Percentiles rank a stretch among this genome's conserved stretches.
These are phyloP conservation scores for Drosophila antonietae DNA, from an alignment of 2,888 invertebrate genomes.

Conservation along the genomic window DNA sequence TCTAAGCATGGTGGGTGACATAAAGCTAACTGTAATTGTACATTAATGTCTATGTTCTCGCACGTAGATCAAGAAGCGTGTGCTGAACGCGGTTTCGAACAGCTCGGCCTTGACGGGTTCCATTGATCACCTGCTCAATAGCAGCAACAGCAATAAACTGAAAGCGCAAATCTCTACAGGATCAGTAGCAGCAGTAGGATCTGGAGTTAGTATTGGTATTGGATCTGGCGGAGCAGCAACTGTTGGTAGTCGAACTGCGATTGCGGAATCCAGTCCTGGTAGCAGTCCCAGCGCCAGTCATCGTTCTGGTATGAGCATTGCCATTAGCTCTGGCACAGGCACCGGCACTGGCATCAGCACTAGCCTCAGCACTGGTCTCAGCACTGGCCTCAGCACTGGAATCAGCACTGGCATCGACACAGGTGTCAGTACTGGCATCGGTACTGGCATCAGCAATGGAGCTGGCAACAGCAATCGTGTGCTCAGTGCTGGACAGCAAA, in stretches of 20 bases:
- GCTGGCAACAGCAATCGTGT: background rate
- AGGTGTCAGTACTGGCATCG: background rate
- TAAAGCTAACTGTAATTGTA: background rate
- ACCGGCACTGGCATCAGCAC: background rate
- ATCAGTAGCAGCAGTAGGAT: background rate
- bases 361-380: background rate
- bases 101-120: conserved; percentile 37
- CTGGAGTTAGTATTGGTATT: background rate
- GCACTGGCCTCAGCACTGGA: background rate
- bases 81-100: conserved; percentile 79
- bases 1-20: conserved; percentile 71
- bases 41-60: background rate
- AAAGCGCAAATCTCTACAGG: background rate
- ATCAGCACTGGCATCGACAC: background rate
- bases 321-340: background rate
- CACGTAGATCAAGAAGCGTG: conserved; percentile 82
- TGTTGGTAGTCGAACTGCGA: background rate
- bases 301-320: background rate
- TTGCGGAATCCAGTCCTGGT: background rate
- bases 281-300: conserved; percentile 1
- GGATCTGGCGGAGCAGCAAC: background rate
- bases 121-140: conserved; percentile 33
- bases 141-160: background rate
- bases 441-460: background rate
- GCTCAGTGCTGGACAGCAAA: background rate